Percentiles rank a stretch among this genome's conserved stretches.
Evolutionary conservation across 2,797 vertebrate genomes (phyloP).

Genomic region (Chrysocyon brachyurus): DNA sequence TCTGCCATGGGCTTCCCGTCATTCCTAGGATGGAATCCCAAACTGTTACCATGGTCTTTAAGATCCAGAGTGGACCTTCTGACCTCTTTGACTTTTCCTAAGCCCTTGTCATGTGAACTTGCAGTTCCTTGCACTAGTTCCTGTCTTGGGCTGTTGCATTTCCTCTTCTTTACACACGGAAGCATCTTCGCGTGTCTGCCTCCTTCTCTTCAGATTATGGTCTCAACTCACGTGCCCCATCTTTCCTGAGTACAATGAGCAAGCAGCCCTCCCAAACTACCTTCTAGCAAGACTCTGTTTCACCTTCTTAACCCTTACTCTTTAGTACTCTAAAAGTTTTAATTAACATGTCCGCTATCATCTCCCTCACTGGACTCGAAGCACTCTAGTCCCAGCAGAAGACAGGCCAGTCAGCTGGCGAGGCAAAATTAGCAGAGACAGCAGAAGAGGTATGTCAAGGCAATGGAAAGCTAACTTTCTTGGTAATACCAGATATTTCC

Average conservation of each 20-base stretch:
- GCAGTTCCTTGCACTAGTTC: background rate
- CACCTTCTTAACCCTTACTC: background rate
- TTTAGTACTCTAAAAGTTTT: background rate
- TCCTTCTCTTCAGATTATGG: background rate
- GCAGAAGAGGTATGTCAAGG: background rate
- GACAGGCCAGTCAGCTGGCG: background rate
- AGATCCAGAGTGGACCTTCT: background rate
- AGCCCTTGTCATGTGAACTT: background rate
- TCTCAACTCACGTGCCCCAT: background rate
- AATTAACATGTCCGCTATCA: background rate
- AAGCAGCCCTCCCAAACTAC: background rate
- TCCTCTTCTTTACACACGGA: background rate
- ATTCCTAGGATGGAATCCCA: background rate
- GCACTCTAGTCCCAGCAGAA: background rate
- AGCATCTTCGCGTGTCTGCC: background rate
- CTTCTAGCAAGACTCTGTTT: background rate
- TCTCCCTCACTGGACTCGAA: background rate
- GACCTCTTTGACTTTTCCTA: background rate
- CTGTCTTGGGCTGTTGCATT: background rate
- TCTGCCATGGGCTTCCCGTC: background rate
- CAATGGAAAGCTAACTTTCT: background rate
- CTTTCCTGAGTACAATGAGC: background rate
- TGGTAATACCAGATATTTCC: background rate
- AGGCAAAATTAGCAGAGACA: conserved; percentile 47
- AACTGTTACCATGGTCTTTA: background rate